phyloP scores from a whole-genome alignment of 1,140 invertebrate species.

The Leptonema lineaticorne region DNA sequence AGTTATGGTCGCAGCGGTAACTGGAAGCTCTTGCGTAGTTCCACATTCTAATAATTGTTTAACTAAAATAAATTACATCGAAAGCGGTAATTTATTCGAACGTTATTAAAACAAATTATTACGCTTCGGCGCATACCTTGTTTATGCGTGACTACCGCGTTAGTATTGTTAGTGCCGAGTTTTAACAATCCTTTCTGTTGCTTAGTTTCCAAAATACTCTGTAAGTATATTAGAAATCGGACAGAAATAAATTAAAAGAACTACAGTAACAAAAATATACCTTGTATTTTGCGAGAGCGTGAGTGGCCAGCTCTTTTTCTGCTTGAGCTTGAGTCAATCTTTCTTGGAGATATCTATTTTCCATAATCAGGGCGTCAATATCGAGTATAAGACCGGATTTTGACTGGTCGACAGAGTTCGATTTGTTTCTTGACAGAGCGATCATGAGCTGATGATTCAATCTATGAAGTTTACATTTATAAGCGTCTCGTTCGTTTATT shows the following conservation, averaged over 20 bases:
- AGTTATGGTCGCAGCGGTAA: constrained; percentile 68
- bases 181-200: constrained; percentile 62
- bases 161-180: constrained; percentile 57
- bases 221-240: constrained; percentile 28
- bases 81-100: constrained; percentile 26
- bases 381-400: constrained; percentile 63
- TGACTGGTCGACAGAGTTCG: constrained; percentile 44
- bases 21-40: constrained; percentile 62
- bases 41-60: constrained; percentile 66
- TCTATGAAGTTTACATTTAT: constrained; percentile 80
- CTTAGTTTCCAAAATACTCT: constrained; percentile 64
- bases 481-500: constrained; percentile 78
- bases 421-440: constrained; percentile 58
- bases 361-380: constrained; percentile 76
- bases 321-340: constrained; percentile 76
- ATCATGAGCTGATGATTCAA: constrained; percentile 80
- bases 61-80: constrained; percentile 54
- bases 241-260: constrained; percentile 10
- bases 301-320: constrained; percentile 74
- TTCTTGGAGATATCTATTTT: constrained; percentile 84
- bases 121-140: constrained; percentile 53
- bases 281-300: constrained; percentile 73
- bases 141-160: constrained; percentile 61
- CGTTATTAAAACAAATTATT: constrained; percentile 49
- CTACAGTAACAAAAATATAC: constrained; percentile 48